These are phyloP conservation scores for Saccostrea echinata DNA, from an alignment of 1,140 invertebrate species.

Conservation along the genomic window DNA sequence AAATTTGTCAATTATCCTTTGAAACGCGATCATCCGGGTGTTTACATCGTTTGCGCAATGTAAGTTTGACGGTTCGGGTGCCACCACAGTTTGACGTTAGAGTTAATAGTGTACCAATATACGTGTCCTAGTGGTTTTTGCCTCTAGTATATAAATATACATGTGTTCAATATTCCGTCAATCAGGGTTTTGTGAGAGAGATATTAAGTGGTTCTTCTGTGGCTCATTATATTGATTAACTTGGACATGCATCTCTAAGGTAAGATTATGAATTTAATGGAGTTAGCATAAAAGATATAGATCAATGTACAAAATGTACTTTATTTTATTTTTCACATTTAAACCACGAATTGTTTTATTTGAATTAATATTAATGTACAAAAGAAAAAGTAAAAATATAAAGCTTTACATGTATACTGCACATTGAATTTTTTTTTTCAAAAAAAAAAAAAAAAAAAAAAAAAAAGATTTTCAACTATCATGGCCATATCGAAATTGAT, in stretches of 20 bases:
- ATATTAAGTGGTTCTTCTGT: background rate
- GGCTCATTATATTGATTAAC: conserved; percentile 21
- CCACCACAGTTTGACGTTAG: background rate
- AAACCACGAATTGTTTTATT: no score
- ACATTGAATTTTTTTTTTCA: no score
- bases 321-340: no score
- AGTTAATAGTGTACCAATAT: background rate
- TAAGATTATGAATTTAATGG: conserved; percentile 1
- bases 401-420: no score
- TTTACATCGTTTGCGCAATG: background rate
- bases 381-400: no score
- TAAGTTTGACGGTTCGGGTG: background rate
- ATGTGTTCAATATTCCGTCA: conserved; percentile 32
- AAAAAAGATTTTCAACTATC: background rate
- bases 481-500: background rate
- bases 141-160: conserved; percentile 32
- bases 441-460: no score
- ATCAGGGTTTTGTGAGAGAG: background rate
- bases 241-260: conserved; percentile 20
- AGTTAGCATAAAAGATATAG: background rate
- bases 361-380: no score
- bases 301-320: no score
- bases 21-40: background rate
- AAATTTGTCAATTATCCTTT: conserved; percentile 18
- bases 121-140: background rate